Base-by-base conservation (phyloP, 2,888 invertebrate species). In the Chloromyia formosa region DNA sequence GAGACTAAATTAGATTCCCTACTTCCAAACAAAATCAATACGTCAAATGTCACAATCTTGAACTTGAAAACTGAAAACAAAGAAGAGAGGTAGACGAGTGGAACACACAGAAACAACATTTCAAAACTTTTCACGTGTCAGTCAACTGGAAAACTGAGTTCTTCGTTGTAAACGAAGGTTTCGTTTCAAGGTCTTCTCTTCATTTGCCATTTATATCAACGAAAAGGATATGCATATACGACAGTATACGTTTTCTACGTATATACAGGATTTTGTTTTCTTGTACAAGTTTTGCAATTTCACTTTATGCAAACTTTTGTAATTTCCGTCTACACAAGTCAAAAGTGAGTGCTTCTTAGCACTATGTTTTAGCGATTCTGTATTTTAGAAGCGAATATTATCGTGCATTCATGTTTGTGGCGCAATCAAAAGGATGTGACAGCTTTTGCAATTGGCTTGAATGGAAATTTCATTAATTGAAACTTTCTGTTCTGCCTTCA, bases 281-380 rank as follows among this genome's bases (percentile, higher is more conserved):
- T 35, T 35, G 22, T 20, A 49, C 10, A 66, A 66, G 66, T 66
- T 66, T 45, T 66, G 18, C 66, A 45, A 66, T 66, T 49, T 49
- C 66, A 66, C 40, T 66, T 49, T 35, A n/a, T 20, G 20, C 22
- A 56, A 66, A 66, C 49, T 66, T 66, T 66, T 66, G 22, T 35
- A 66, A 66, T 66, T 66, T 66, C 49, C 66, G 66, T 66, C 66
- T 66, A 49, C 66, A 49, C 35, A 45, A 66, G 22, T 66, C 66
- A 66, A 66, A 45, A 62, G 45, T 35, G 27, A 40, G 62, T 23
- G 14, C 40, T 62, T 62, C 1, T 10, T 49, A 49, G 16, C 16
- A 49, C 16, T 49, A n/a, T 49, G 49, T 49, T 49, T 53, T 14
- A 53, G 16, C 1, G 14, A 53, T 53, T 1, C 16, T 12, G 16